Percentiles rank a stretch among this genome's conserved stretches.
phyloP scores from a whole-genome alignment of 2,797 vertebrate species.

The Fistularia tabacaria region DNA sequence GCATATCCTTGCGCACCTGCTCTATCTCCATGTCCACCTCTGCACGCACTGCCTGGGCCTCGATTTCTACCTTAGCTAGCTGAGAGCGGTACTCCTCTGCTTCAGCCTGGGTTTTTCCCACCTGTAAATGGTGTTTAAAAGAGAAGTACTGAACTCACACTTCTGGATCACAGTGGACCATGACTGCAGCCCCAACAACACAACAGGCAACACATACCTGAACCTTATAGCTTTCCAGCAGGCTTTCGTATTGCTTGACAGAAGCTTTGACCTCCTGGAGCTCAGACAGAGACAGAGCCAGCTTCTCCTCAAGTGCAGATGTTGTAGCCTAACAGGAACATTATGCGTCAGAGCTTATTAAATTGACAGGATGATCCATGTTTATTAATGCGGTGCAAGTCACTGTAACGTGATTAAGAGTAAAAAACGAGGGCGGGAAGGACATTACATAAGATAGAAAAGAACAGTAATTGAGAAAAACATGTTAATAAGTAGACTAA shows the following conservation, averaged over 20 bases:
- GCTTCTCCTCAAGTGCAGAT: conserved; percentile 80
- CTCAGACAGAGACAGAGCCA: conserved; percentile 79
- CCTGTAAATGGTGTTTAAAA: conserved; percentile 56
- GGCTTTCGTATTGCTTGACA: conserved; percentile 81
- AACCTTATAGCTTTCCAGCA: conserved; percentile 85
- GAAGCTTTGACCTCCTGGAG: conserved; percentile 85
- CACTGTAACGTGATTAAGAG: background rate
- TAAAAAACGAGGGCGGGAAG: conserved; percentile 5
- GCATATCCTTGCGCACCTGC: conserved; percentile 78
- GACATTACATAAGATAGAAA: background rate
- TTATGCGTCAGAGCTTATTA: conserved; percentile 2
- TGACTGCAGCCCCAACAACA: too few species aligned
- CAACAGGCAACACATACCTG: conserved; percentile 72
- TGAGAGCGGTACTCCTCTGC: conserved; percentile 79
- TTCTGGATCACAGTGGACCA: background rate
- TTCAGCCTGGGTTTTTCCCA: conserved; percentile 80
- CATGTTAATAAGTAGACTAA: too few species aligned
- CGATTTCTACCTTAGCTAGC: conserved; percentile 77
- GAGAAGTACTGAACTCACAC: background rate
- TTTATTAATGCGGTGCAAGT: conserved; percentile 7
- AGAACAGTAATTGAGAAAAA: background rate
- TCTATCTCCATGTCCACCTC: conserved; percentile 81
- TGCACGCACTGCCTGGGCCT: conserved; percentile 72
- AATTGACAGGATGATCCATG: conserved; percentile 2
- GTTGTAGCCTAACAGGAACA: conserved; percentile 71